Percentiles rank a stretch among this genome's conserved stretches.
phyloP scores from a whole-genome alignment of 2,797 vertebrate species.

The Heteromormyrus szaboi region DNA sequence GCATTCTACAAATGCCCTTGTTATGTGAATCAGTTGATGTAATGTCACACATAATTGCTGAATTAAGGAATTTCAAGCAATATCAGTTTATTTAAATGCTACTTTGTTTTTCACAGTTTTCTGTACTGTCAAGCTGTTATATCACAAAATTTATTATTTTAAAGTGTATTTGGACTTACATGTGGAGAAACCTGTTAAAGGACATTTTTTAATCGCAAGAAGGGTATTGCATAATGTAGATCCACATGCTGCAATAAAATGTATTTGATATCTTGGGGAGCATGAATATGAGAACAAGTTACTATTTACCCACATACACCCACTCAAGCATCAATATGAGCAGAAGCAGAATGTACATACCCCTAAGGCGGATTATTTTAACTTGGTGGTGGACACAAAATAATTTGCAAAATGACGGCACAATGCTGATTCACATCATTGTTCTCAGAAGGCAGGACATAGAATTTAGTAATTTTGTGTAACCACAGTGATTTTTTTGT shows the following conservation, averaged over 20 bases:
- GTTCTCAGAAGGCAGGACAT: neutral
- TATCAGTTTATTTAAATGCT: slow-evolving; percentile 18
- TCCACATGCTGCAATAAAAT: slow-evolving; percentile 16
- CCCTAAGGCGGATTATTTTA: neutral
- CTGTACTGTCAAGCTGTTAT: slow-evolving; percentile 21
- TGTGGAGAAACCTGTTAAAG: slow-evolving; percentile 4
- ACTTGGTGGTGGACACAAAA: neutral
- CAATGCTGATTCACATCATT: neutral
- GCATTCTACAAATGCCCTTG: slow-evolving; percentile 7
- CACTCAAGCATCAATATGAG: neutral
- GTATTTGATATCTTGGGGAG: slow-evolving; percentile 17
- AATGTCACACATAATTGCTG: slow-evolving; percentile 17
- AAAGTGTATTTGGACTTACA: slow-evolving; percentile 3
- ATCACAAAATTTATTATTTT: slow-evolving; percentile 16
- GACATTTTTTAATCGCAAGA: slow-evolving; percentile 15
- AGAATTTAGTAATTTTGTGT: neutral
- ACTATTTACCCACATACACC: neutral
- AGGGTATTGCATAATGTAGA: slow-evolving; percentile 16
- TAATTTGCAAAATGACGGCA: neutral
- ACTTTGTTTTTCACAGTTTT: slow-evolving; percentile 13
- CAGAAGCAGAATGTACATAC: neutral
- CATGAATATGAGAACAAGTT: slow-evolving; percentile 14
- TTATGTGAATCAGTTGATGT: slow-evolving; percentile 18
- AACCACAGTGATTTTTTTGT: neutral
- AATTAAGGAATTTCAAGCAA: slow-evolving; percentile 16